These are phyloP conservation scores for Drosophila limbata DNA, from an alignment of 2,888 invertebrate species.

Conservation along the genomic window DNA sequence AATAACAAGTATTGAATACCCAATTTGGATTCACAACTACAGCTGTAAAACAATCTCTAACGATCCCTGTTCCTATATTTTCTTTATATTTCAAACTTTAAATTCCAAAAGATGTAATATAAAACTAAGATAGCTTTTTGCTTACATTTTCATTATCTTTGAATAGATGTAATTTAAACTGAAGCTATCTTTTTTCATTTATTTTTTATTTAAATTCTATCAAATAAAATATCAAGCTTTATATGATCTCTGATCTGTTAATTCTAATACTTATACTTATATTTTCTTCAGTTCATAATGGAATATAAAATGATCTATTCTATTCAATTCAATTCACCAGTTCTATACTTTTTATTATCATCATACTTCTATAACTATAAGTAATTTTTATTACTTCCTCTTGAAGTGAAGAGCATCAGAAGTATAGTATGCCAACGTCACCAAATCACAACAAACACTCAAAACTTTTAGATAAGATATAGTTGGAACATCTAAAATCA, in stretches of 20 bases:
- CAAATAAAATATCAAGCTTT: not conserved
- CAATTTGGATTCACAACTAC: not conserved
- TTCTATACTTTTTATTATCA: constrained; percentile 3
- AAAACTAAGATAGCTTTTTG: not conserved
- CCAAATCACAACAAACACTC: constrained; percentile 37
- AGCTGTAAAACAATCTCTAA: constrained; percentile 12
- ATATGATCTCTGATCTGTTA: too few species aligned
- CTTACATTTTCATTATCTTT: not conserved
- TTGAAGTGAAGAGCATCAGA: not conserved
- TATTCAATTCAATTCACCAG: not conserved
- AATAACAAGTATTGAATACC: constrained; percentile 12
- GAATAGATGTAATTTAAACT: not conserved
- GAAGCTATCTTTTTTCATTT: not conserved
- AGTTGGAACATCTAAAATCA: not conserved
- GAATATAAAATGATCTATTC: too few species aligned
- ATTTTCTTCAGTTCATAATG: too few species aligned
- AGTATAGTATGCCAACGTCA: constrained; percentile 27
- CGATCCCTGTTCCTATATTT: not conserved
- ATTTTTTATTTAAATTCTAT: not conserved
- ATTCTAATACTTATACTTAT: too few species aligned
- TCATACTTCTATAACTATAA: constrained; percentile 1
- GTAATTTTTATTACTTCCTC: constrained; percentile 9
- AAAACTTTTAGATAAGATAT: constrained; percentile 60
- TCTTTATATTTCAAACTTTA: not conserved
- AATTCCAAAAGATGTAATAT: not conserved